Base-by-base conservation (phyloP, 2,797 vertebrate species). In the Sebastes diaconus region DNA sequence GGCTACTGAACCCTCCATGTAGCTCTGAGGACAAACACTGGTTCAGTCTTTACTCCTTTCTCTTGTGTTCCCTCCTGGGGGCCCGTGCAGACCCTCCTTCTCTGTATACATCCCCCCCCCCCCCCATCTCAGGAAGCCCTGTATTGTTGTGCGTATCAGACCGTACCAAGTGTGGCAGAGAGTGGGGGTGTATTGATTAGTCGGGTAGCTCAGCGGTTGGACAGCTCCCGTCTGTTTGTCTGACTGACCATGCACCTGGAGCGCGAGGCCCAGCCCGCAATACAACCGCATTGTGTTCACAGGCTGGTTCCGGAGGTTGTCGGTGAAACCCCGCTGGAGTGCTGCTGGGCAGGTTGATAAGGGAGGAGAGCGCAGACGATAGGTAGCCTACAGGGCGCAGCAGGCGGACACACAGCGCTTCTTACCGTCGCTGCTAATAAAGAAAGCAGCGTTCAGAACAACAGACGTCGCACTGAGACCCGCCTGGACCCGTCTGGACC, bases 161-260 rank as follows among this genome's bases (percentile, higher is more conserved):
- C 42, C 25, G 65, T 67, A 67, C 65, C 42, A 67, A 67, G 24
- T 50, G 39, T 4, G 16, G 64, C 14, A 7, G 24, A 29, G 5
- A 25, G 63, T 20, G 61, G 91, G 91, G 88, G 87, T 68, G 72
- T 79, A n/a, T 50, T 18, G 66, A 68, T 77, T 18, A 42, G 24
- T 50, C 25, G 70, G 70, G 32, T 29, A 73, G 64, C 86, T 91
- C 73, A 86, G 86, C 84, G 84, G 80, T 75, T 85, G 87, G 87
- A 89, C 73, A 91, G 86, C 83, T 77, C 80, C 86, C 6, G 55
- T 61, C 30, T 27, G 75, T 25, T 18, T 27, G 55, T 70, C 25
- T 57, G 65, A 65, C 68, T 58, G 87, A 84, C 14, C 79, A 87
- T 93, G 92, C 91, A 82, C 79, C 83, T 80, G 73, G 83, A 83